Evolutionary conservation across 2,797 vertebrate genomes (phyloP).

Genomic region (Merluccius polli): DNA sequence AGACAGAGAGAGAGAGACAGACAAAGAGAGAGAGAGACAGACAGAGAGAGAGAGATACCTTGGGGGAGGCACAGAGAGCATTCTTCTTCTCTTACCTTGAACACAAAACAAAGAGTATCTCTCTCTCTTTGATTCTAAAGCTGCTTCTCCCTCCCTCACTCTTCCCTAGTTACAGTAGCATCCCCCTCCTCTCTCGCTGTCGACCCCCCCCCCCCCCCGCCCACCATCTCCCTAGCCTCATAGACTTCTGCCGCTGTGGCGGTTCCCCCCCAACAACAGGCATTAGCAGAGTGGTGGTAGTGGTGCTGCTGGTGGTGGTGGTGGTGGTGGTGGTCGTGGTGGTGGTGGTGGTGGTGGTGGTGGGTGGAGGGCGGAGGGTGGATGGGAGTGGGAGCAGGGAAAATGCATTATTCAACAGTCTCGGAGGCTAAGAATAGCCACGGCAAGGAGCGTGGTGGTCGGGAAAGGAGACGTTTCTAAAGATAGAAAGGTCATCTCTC

Average conservation of each 20-base stretch:
- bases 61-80: slow-evolving; percentile 34
- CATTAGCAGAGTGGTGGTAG: slow-evolving; percentile 13
- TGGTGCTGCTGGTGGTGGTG: no score
- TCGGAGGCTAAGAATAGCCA: slow-evolving; percentile 71
- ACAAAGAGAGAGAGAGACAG: slow-evolving; percentile 13
- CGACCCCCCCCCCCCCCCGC: neutral
- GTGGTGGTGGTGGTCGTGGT: no score
- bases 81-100: slow-evolving; percentile 13
- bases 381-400: slow-evolving; percentile 16
- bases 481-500: slow-evolving; percentile 70
- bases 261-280: slow-evolving; percentile 23
- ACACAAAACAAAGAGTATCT: neutral
- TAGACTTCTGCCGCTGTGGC: neutral
- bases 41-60: slow-evolving; percentile 23
- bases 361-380: slow-evolving; percentile 9
- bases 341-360: neutral
- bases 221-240: neutral
- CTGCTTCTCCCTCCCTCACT: neutral
- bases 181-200: neutral
- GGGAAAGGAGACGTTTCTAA: slow-evolving; percentile 46
- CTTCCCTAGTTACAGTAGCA: slow-evolving; percentile 1
- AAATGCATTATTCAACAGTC: slow-evolving; percentile 72
- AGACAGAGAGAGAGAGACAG: no score
- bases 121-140: neutral
- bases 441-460: slow-evolving; percentile 34